phyloP scores from a whole-genome alignment of 2,113 vertebrate species.

The Maccullochella peelii region DNA sequence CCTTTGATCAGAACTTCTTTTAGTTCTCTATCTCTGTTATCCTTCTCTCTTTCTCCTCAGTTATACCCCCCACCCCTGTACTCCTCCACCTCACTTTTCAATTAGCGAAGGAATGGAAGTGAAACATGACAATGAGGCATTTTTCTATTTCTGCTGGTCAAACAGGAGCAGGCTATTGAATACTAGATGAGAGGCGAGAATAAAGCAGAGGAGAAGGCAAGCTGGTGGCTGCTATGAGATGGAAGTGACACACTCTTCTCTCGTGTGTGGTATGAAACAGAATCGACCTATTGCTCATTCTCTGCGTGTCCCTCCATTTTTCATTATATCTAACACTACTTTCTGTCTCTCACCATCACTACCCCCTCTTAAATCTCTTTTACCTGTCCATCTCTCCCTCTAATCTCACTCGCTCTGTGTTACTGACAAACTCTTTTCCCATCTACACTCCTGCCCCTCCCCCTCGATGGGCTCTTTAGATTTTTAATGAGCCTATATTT shows the following conservation, averaged over 20 bases:
- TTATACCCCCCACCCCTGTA: not conserved
- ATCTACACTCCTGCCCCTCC: slow-evolving; percentile 21
- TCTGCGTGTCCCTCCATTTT: slow-evolving; percentile 27
- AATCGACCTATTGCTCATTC: slow-evolving; percentile 15
- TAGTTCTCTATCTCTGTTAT: not conserved
- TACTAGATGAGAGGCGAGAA: slow-evolving; percentile 56
- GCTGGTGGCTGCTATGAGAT: slow-evolving; percentile 37
- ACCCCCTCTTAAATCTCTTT: slow-evolving; percentile 42
- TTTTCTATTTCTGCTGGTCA: slow-evolving; percentile 54
- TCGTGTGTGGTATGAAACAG: slow-evolving; percentile 27
- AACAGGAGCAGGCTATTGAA: slow-evolving; percentile 51
- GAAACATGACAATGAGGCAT: slow-evolving; percentile 56
- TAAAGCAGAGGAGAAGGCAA: slow-evolving; percentile 35
- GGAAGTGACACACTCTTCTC: slow-evolving; percentile 42
- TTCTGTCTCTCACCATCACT: slow-evolving; percentile 21
- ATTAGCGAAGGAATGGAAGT: slow-evolving; percentile 55
- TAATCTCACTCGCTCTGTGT: slow-evolving; percentile 46
- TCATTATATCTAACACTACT: slow-evolving; percentile 32
- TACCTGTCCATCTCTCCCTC: slow-evolving; percentile 56
- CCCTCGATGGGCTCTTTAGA: slow-evolving; percentile 67
- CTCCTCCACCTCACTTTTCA: slow-evolving; percentile 54
- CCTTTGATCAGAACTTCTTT: not conserved
- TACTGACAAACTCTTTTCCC: slow-evolving; percentile 54
- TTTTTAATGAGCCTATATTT: slow-evolving; percentile 83
- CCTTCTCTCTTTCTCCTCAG: not conserved